Evolutionary conservation across 2,113 vertebrate genomes (phyloP), one percentile per base, ranked within the genome.

Genomic region (Melanerpes aurifrons): DNA sequence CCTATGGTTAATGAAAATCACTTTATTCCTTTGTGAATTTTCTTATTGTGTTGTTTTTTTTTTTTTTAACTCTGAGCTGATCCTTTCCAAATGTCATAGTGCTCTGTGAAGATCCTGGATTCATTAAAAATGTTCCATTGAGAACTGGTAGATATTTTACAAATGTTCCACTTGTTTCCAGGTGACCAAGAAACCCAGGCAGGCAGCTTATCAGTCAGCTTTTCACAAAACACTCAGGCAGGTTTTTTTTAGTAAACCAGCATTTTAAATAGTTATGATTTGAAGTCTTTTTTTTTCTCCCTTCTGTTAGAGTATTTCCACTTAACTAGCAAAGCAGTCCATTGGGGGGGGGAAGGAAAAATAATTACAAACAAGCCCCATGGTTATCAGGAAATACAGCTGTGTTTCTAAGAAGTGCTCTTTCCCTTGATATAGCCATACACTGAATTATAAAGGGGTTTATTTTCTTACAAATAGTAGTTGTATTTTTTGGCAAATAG

Each of bases 21-120:
- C 29, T 86, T 91, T 92, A 89, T 90, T 32, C 86, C 92, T 86
- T 59, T 75, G 93, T 95, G 94, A 91, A 68, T 94, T 94, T 91
- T 62, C 90, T 88, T 89, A 57, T 94, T 95, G 89, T 96, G 74
- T 82, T 37, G 9, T 9, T 40, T 11, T 40, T 9, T 37, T 37
- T 92, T 92, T 88, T 92, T 93, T 45, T 78, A 70, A 72, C 73
- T 91, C 80, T 10, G 19, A 90, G n/a, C 28, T 94, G 94, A 96
- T 96, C 96, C 95, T 96, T 95, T 96, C 79, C 91, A 96, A 96
- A 96, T 96, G 94, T 96, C 96, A 96, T 83, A 86, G 91, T 58
- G 67, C 66, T 88, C 1, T 86, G 88, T 69, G 94, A 86, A 94
- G 82, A 94, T 92, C 85, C 81, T 78, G 70, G 90, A 91, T 96